Evolutionary conservation across 2,797 vertebrate species (phyloP).

Genomic region (Echiichthys vipera): DNA sequence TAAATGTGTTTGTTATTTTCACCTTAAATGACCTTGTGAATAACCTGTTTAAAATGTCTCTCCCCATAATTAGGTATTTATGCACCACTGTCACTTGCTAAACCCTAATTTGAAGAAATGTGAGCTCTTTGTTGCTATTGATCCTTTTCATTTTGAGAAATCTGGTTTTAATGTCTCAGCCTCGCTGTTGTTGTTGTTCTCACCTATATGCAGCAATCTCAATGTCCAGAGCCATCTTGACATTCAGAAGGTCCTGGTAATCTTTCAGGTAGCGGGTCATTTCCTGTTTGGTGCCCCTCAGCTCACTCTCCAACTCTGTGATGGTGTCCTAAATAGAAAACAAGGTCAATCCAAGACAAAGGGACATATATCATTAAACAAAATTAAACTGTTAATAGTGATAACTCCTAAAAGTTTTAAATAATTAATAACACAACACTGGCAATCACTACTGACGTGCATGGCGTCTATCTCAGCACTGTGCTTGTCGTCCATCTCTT

Average conservation of each 20-base stretch:
- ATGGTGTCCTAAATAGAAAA: constrained; percentile 88
- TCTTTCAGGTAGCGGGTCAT: constrained; percentile 96
- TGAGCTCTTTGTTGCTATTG: background rate
- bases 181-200: background rate
- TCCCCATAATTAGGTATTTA: background rate
- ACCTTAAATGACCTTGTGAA: background rate
- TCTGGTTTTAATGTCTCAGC: background rate
- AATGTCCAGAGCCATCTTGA: constrained; percentile 98
- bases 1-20: background rate
- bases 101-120: background rate
- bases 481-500: constrained; percentile 95
- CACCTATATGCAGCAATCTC: constrained; percentile 99
- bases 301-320: constrained; percentile 91
- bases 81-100: background rate
- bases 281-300: constrained; percentile 94
- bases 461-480: constrained; percentile 90
- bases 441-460: constrained; percentile 84
- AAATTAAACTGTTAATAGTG: background rate
- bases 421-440: background rate
- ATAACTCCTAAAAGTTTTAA: background rate
- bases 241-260: constrained; percentile 96
- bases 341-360: constrained; percentile 6
- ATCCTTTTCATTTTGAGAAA: background rate
- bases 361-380: background rate
- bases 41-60: background rate